Base-by-base conservation (phyloP, 2,113 vertebrate species). In the Scatophagus argus region DNA sequence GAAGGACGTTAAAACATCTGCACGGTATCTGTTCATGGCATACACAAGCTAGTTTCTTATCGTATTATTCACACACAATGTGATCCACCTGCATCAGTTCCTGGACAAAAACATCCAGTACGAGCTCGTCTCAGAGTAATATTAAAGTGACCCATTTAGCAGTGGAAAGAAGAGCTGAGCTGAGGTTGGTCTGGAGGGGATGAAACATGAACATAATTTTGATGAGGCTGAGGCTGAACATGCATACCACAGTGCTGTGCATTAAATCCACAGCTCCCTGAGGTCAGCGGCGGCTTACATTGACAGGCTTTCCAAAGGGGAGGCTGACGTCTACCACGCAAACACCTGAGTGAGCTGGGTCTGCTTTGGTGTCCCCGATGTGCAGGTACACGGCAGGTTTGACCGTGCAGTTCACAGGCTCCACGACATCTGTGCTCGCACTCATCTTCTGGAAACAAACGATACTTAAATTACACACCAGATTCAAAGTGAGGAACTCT, bases 301-400 rank as follows among this genome's bases (percentile, higher is more conserved):
- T 92, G 41, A 94, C 90, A 0, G 94, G 81, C 36, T 91, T 81
- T 17, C 94, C 83, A 43, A 83, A 90, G 0, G 95, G 95, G 2
- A 96, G 94, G 9, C 87, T 91, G 74, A 97, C 88, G 25, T 97
- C 96, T 0, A 96, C 94, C 16, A 96, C 94, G 21, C 91, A 92
- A 14, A 97, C 96, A 0, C 96, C 96, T 1, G 95, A 95, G 51
- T 90, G 94, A 19, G 88, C 88, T 0, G 90, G 59, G 23, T 95
- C 94, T 5, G 88, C 79, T 49, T 91, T 92, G 51, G 89, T 56
- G 31, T 96, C 95, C 21, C 95, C 95, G 17, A 96, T 91, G 78
- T 96, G 95, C 21, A 97, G 92, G 41, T 91, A 89, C 12, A 96
- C 92, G 0, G 96, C 91, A 52, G 95, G 81, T 85, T 96, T 96